phyloP scores from a whole-genome alignment of 2,113 vertebrate genomes.

The Mesoclemmys tuberculata region DNA sequence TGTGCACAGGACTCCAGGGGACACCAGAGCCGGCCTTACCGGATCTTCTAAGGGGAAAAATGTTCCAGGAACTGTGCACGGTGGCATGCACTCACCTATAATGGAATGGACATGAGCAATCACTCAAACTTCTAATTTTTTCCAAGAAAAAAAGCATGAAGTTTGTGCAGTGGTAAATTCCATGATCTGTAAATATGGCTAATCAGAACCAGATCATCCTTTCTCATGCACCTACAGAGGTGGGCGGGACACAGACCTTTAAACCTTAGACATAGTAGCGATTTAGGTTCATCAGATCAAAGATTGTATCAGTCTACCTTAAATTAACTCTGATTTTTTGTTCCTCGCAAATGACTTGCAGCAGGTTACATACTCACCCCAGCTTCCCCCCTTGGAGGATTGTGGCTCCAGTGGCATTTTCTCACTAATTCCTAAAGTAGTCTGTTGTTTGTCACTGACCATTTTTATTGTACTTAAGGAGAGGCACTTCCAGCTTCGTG shows the following conservation, averaged over 20 bases:
- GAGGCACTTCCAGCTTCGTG: not conserved
- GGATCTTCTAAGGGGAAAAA: too few species aligned
- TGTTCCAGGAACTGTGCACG: too few species aligned
- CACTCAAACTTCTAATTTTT: too few species aligned
- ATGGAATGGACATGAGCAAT: too few species aligned
- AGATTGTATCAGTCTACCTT: not conserved
- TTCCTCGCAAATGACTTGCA: rapidly evolving
- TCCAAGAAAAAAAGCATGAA: not conserved
- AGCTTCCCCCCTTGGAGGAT: too few species aligned
- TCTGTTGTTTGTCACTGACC: not conserved
- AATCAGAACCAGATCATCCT: not conserved
- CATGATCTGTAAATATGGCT: not conserved
- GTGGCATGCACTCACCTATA: too few species aligned
- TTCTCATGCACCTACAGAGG: not conserved
- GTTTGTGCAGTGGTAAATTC: not conserved
- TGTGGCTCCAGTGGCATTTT: too few species aligned
- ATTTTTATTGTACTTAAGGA: not conserved
- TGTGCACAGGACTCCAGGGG: too few species aligned
- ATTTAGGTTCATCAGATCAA: not conserved
- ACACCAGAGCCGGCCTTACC: too few species aligned
- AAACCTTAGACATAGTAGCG: rapidly evolving
- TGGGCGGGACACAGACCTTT: not conserved
- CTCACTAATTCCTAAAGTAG: not conserved
- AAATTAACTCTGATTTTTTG: not conserved
- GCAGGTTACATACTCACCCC: too few species aligned